Percentiles rank a stretch among this genome's conserved stretches.
Conservation (phyloP, 2,797 vertebrate species). For the Rhabdomys pumilio region DNA sequence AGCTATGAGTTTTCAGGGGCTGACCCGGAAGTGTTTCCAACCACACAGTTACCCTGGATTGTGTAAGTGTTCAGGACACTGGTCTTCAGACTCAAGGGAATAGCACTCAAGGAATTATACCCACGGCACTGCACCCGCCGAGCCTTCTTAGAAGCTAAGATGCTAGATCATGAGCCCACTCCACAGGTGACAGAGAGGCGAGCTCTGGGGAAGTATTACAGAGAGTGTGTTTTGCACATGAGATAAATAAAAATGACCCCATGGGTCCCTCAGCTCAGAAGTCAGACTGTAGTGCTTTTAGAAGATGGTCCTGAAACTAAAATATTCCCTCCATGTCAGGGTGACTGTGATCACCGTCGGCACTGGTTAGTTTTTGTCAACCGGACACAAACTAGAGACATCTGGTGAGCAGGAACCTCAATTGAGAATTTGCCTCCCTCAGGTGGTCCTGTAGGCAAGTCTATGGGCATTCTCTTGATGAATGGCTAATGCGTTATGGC, state of each 20-base stretch:
- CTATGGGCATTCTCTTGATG: neutral
- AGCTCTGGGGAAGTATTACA: neutral
- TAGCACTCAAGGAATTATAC: too few relatives aligned
- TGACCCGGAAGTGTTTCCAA: neutral
- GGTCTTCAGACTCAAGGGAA: neutral
- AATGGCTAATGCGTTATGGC: neutral
- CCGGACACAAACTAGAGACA: neutral
- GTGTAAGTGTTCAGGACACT: neutral
- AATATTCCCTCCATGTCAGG: neutral
- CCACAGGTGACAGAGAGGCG: neutral
- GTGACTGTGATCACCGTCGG: neutral
- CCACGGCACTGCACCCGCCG: neutral
- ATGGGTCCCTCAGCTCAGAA: neutral
- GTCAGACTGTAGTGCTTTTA: neutral
- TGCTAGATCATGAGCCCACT: neutral
- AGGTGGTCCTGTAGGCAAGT: neutral
- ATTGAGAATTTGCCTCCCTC: neutral
- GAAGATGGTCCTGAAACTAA: neutral
- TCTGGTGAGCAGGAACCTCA: neutral
- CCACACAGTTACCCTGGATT: neutral
- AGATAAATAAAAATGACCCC: neutral
- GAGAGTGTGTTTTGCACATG: neutral
- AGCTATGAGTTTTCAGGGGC: neutral
- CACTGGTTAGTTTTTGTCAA: too few relatives aligned
- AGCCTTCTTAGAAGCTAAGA: neutral